phyloP scores from a whole-genome alignment of 2,888 invertebrate species.

The Poecilobothrus nobilitatus region DNA sequence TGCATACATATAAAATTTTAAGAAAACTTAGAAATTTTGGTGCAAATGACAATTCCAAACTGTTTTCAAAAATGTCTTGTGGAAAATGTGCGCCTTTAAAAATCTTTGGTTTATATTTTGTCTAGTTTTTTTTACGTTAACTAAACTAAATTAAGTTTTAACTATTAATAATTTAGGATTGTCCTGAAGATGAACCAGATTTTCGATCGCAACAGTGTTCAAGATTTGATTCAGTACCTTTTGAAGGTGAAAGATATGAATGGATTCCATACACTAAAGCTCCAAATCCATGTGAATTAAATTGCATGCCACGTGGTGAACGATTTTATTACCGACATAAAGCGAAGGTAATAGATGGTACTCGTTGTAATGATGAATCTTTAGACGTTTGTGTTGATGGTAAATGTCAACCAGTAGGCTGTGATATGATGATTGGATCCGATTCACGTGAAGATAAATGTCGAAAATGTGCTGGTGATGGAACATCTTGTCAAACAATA shows the following conservation, averaged over 20 bases:
- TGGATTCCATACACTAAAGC: slow-evolving; percentile 86
- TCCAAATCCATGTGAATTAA: slow-evolving; percentile 85
- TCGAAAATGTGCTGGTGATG: slow-evolving; percentile 85
- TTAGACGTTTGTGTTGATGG: slow-evolving; percentile 93
- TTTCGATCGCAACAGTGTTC: slow-evolving; percentile 87
- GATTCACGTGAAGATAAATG: slow-evolving; percentile 80
- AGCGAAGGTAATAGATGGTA: slow-evolving; percentile 73
- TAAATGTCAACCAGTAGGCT: slow-evolving; percentile 85
- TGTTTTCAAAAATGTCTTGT: no score
- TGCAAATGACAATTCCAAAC: no score
- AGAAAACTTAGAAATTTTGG: no score
- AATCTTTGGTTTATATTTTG: no score
- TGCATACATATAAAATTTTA: no score
- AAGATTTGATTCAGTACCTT: slow-evolving; percentile 67
- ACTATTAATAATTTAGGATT: slow-evolving; percentile 53
- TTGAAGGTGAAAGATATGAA: slow-evolving; percentile 72
- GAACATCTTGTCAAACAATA: slow-evolving; percentile 74
- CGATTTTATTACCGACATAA: slow-evolving; percentile 85
- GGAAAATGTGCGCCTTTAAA: no score
- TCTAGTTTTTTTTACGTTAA: no score
- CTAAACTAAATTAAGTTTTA: no score
- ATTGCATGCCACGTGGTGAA: slow-evolving; percentile 88
- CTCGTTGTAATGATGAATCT: slow-evolving; percentile 69
- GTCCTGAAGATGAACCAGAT: slow-evolving; percentile 66
- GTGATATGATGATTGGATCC: slow-evolving; percentile 90